Base-by-base conservation (phyloP, 2,797 vertebrate genomes). In the Bovichtus variegatus region DNA sequence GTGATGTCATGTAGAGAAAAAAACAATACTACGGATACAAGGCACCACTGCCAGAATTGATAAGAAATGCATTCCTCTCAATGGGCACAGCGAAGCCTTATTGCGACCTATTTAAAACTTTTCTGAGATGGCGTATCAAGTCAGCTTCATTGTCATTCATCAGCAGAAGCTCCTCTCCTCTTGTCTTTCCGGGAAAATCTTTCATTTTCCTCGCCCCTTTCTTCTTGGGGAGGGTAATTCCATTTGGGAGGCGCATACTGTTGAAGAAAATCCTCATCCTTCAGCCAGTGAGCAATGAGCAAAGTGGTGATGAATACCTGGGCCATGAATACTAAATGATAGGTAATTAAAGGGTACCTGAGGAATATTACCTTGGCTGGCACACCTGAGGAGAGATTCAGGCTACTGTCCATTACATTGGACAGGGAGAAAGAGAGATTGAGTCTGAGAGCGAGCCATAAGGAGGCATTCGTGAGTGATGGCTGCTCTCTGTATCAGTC, bases 341-440 rank as follows among this genome's bases (percentile, higher is more conserved):
- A 68, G 80, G 89, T 93, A 94, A 95, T 95, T 94, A 94, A 88
- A 88, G 86, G 49, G 83, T 89, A 92, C 93, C 91, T 93, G 91
- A 90, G 86, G 86, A 92, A 82, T 85, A 94, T 91, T 91, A 90
- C 82, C 79, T 84, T 87, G 78, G 78, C 78, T 58, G 79, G 58
- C 64, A 84, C 87, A 94, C 90, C 91, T 91, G 83, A 88, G 76
- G 80, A 89, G 77, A 62, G 73, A 87, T 69, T 38, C 71, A 54
- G 62, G 51, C 76, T 78, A n/a, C 74, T 63, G 82, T 80, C 85
- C 85, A 84, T 90, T 82, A 89, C 76, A 82, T 46, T 43, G 51
- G 63, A 77, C 71, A 67, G 15, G 34, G 51, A 79, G 44, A 71
- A 44, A 54, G 62, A 71, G 53, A 76, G 59, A 87, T 12, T 16